Evolutionary conservation across 2,113 vertebrate species (phyloP).

Genomic region (Odocoileus hemionus): DNA sequence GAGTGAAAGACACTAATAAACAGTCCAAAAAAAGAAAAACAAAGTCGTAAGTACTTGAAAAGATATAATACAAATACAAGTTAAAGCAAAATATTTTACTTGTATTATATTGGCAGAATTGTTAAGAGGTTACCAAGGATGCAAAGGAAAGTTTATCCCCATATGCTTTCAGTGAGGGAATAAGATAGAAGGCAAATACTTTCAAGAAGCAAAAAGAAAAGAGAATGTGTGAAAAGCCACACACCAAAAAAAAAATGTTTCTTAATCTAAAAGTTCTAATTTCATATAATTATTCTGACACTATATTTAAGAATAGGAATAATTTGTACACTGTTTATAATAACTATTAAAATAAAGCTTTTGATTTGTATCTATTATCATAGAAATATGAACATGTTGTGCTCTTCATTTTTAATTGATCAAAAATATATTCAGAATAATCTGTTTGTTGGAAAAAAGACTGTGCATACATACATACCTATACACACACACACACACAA

Average conservation of each 20-base stretch:
- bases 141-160: background rate
- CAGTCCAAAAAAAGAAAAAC: background rate
- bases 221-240: background rate
- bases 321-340: background rate
- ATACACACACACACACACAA: background rate
- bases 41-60: background rate
- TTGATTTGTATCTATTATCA: background rate
- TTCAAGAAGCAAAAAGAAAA: background rate
- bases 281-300: background rate
- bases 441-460: background rate
- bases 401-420: background rate
- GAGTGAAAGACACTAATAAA: background rate
- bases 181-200: too few species aligned
- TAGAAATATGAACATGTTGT: background rate
- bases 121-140: background rate
- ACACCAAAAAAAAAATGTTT: background rate
- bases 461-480: background rate
- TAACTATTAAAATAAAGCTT: background rate
- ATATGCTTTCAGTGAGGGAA: background rate
- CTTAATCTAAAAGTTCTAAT: background rate
- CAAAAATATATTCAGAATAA: background rate
- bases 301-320: background rate
- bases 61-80: background rate
- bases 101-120: background rate
- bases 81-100: background rate